Percentiles rank a stretch among this genome's conserved stretches.
Conservation (phyloP, 2,113 vertebrate species). For the Melanocharis versteri region DNA sequence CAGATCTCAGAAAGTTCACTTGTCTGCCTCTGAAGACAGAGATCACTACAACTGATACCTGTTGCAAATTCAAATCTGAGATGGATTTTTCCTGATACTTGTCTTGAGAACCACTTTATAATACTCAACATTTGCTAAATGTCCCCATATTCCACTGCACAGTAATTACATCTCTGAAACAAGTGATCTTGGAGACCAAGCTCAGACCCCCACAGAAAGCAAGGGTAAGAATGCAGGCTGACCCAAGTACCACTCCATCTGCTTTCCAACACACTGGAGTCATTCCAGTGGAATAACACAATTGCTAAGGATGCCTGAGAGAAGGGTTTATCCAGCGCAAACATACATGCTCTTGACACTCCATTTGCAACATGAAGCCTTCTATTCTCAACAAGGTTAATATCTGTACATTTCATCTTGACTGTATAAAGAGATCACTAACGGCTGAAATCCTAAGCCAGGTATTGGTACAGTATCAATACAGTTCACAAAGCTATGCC, state of each 20-base stretch:
- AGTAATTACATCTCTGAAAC: neutral
- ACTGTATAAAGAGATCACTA: neutral
- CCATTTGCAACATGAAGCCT: neutral
- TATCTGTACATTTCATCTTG: neutral
- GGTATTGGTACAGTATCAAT: neutral
- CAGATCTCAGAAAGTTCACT: neutral
- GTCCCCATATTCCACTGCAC: neutral
- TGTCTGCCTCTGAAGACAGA: neutral
- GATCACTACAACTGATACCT: rapidly evolving
- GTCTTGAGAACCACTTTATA: neutral
- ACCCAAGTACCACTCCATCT: neutral
- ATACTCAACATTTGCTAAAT: neutral
- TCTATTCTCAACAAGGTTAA: neutral
- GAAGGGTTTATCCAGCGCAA: neutral
- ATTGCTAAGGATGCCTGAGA: neutral
- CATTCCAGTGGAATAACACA: neutral
- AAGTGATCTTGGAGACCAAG: neutral
- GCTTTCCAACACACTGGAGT: neutral
- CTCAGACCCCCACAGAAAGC: neutral
- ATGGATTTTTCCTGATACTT: neutral
- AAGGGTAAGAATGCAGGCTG: neutral
- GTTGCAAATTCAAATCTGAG: neutral
- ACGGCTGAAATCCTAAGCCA: neutral
- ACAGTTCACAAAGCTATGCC: rapidly evolving
- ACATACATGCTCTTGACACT: neutral